Evolutionary conservation across 2,113 vertebrate species (phyloP), one percentile per base, ranked within the genome.

Genomic region (Ctenomys sociabilis): DNA sequence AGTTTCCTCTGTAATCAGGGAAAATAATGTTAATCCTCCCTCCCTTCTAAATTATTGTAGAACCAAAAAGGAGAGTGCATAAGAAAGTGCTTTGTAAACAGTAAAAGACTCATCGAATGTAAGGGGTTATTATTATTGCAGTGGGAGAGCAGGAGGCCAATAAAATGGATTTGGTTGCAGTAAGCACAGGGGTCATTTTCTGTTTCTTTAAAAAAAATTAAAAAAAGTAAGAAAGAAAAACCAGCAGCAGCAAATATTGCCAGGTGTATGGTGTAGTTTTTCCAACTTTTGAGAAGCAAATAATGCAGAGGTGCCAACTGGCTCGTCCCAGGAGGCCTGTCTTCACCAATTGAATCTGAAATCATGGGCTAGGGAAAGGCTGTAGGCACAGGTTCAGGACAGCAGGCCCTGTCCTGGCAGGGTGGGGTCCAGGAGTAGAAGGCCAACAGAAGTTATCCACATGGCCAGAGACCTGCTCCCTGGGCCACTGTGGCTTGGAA

Each of bases 231-330:
- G 52, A 78, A 54, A 94, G n/a, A 73, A 92, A 88, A 83, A 28
- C n/a, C 63, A 97, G 92, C 85, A 94, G 84, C 84, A 94, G 54
- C 93, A 92, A 97, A 85, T 54, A 94, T 92, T 96, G 92, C 97
- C 97, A 97, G 97, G 97, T 97, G 94, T 92, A 96, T 24, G 28
- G 85, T 8, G 0, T 88, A 73, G 93, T 92, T 97, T 97, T 97
- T 97, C 97, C 95, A 98, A 92, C 93, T 96, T 96, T 85, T 88
- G 93, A 97, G 95, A 96, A 94, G 95, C 97, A 97, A 97, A 95
- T 95, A 97, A 88, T 66, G 54, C 75, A 43, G 21, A 84, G 10
- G 52, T 32, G 95, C 93, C 97, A 97, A 95, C 90, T 96, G 97
- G 97, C 95, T 95, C 59, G 40, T 94, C 95, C 96, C 93, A 24